phyloP scores from a whole-genome alignment of 2,113 vertebrate species.

The Corapipo altera region DNA sequence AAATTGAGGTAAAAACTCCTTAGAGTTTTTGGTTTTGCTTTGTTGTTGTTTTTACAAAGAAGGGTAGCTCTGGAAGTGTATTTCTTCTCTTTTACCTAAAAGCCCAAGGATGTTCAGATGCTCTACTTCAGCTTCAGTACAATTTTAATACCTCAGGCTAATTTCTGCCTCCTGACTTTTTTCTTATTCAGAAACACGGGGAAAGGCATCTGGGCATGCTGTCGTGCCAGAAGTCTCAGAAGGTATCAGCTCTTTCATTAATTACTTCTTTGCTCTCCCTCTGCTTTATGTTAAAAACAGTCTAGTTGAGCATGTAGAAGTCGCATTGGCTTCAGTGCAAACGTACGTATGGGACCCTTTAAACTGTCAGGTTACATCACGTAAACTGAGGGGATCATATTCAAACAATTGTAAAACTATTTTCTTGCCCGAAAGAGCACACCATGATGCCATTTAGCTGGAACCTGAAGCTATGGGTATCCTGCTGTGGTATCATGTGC shows the following conservation, averaged over 20 bases:
- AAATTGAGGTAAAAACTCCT: background rate
- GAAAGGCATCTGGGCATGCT: slow-evolving; percentile 21
- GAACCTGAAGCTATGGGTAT: slow-evolving; percentile 72
- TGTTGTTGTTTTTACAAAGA: background rate
- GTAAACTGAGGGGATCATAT: slow-evolving; percentile 51
- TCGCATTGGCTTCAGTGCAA: background rate
- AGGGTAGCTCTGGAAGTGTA: background rate
- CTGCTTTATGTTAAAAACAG: slow-evolving; percentile 50
- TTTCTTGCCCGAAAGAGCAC: slow-evolving; percentile 73
- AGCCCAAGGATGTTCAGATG: background rate
- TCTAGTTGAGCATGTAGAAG: slow-evolving; percentile 19
- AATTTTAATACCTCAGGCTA: background rate
- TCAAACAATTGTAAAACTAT: slow-evolving; percentile 63
- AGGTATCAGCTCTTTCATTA: slow-evolving; percentile 46
- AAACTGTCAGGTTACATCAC: slow-evolving; percentile 65
- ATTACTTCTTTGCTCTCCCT: slow-evolving; percentile 44
- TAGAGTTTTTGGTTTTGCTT: background rate
- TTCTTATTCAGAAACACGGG: slow-evolving; percentile 2
- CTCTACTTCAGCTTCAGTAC: background rate
- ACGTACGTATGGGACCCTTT: slow-evolving; percentile 44
- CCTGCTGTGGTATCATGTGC: slow-evolving; percentile 71
- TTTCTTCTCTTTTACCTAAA: background rate
- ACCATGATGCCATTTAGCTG: slow-evolving; percentile 71
- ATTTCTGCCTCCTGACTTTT: slow-evolving; percentile 9
- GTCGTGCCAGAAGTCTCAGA: slow-evolving; percentile 30